Base-by-base conservation (phyloP, 2,888 invertebrate species). In the Nymphalis polychloros region DNA sequence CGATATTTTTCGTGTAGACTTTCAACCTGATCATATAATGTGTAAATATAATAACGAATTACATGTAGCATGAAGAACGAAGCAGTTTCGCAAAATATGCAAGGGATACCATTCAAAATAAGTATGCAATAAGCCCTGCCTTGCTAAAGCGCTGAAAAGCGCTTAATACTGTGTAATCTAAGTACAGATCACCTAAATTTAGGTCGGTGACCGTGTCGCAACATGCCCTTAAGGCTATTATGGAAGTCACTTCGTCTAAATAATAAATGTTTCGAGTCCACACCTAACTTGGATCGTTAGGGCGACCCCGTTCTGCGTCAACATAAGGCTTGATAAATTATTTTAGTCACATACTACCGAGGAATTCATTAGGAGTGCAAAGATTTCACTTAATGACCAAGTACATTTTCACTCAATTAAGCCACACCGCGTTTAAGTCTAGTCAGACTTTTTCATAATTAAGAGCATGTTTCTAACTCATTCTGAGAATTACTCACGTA, bases 251-350 rank as follows among this genome's bases (percentile, higher is more conserved):
- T 70, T 65, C 61, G 52, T 75, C 76, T 84, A 79, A 83, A 84
- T 84, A 84, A 84, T 84, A 82, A 79, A 84, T 82, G 79, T 78
- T 74, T 75, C 67, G 76, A 78, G 76, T 77, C 76, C 80, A 74
- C 79, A 79, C 77, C 77, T 80, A 82, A 81, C 79, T 81, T 78
- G 70, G 77, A 76, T 84, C 84, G 81, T 84, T 84, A 84, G 79
- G 78, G 74, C 78, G 74, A 74, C 75, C 65, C 73, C 77, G 68
- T 72, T 71, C 77, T 77, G 79, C 77, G 77, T 77, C 75, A 73
- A 75, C 68, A 68, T 68, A 73, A 73, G 59, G 67, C 73, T 70
- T 71, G 69, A 73, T 73, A 66, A 74, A 74, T 72, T 74, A 74
- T 73, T 73, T 69, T 67, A 63, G 65, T 70, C 70, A 63, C 70